Percentiles rank a stretch among this genome's conserved stretches.
phyloP scores from a whole-genome alignment of 2,113 vertebrate genomes.

The Porphyrio hochstetteri region DNA sequence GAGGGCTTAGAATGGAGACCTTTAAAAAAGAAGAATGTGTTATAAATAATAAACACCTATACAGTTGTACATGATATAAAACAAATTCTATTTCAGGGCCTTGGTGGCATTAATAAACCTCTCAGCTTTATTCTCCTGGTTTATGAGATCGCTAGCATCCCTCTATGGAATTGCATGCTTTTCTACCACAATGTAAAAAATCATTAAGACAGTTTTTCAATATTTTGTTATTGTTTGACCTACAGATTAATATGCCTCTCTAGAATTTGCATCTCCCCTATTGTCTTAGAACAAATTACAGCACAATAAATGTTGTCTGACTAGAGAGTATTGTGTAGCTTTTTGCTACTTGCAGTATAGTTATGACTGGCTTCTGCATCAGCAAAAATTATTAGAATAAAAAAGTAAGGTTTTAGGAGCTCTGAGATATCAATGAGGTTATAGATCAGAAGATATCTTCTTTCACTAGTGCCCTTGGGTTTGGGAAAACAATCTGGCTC shows the following conservation, averaged over 20 bases:
- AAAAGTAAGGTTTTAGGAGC: neutral
- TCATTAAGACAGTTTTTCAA: slow-evolving; percentile 74
- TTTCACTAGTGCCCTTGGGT: slow-evolving; percentile 21
- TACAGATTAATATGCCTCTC: slow-evolving; percentile 74
- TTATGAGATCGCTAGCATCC: slow-evolving; percentile 63
- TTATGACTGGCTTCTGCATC: slow-evolving; percentile 40
- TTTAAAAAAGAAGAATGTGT: slow-evolving; percentile 67
- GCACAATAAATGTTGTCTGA: slow-evolving; percentile 64
- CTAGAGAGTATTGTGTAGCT: slow-evolving; percentile 24
- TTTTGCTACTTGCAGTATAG: slow-evolving; percentile 11
- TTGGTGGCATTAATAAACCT: slow-evolving; percentile 72
- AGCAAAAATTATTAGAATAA: slow-evolving; percentile 41
- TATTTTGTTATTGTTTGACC: slow-evolving; percentile 78
- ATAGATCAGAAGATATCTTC: slow-evolving; percentile 34
- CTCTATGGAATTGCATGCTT: slow-evolving; percentile 59
- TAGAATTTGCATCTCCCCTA: slow-evolving; percentile 71
- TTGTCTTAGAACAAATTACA: slow-evolving; percentile 72
- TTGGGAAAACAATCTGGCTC: slow-evolving; percentile 15
- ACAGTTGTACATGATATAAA: slow-evolving; percentile 70
- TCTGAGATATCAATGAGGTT: slow-evolving; percentile 21
- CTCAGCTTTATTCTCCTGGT: slow-evolving; percentile 62
- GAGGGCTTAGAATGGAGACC: slow-evolving; percentile 62
- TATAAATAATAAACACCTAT: slow-evolving; percentile 73
- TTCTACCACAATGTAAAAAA: slow-evolving; percentile 63
- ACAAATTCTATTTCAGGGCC: slow-evolving; percentile 69